Percentiles rank a stretch among this genome's conserved stretches.
Conservation (phyloP, 2,113 vertebrate species). For the Cheilinus undulatus region DNA sequence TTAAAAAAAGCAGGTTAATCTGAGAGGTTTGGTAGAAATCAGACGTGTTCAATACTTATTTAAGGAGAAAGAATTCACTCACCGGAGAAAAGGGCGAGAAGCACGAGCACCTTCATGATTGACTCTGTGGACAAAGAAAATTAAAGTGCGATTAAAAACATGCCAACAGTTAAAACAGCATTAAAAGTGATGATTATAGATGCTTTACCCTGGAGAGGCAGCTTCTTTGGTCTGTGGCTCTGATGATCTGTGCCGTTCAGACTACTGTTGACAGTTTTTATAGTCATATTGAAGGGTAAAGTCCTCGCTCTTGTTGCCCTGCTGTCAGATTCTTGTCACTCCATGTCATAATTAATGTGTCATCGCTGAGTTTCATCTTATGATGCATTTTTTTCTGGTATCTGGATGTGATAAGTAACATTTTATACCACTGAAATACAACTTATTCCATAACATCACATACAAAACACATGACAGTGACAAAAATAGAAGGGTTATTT, state of each 20-base stretch:
- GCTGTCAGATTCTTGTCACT: constrained; percentile 54
- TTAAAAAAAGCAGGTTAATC: not conserved
- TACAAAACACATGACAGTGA: not conserved
- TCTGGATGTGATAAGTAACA: not conserved
- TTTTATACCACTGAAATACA: not conserved
- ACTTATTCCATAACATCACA: not conserved
- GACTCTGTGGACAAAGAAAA: constrained; percentile 14
- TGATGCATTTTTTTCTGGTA: not conserved
- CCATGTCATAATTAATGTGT: constrained; percentile 49
- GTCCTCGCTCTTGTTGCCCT: constrained; percentile 60
- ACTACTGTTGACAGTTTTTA: constrained; percentile 4
- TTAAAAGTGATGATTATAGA: not conserved
- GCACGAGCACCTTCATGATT: constrained; percentile 74
- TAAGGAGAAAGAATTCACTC: constrained; percentile 30
- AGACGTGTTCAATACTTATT: not conserved
- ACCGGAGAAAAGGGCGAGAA: constrained; percentile 69
- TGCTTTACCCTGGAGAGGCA: constrained; percentile 28
- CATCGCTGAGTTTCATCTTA: not conserved
- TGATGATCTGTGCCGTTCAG: constrained; percentile 15
- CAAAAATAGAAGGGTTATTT: no score
- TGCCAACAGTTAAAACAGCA: not conserved
- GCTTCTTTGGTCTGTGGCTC: constrained; percentile 15
- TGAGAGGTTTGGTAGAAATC: not conserved
- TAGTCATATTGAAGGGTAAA: constrained; percentile 54
- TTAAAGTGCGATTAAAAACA: not conserved